phyloP scores from a whole-genome alignment of 2,113 vertebrate species.

The Poicephalus gulielmi region DNA sequence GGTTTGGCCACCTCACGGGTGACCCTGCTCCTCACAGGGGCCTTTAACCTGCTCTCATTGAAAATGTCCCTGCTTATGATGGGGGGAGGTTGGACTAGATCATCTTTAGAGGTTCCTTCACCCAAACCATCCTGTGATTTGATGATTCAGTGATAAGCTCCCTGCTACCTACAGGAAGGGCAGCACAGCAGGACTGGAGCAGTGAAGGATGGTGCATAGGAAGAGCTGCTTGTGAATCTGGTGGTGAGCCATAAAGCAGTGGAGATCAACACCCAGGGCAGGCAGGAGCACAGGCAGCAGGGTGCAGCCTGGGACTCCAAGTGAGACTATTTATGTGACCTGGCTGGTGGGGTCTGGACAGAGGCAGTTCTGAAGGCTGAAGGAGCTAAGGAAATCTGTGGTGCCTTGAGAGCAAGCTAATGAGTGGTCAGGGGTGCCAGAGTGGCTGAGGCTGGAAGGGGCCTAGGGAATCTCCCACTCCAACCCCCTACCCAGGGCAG shows the following conservation, averaged over 20 bases:
- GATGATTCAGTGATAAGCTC: neutral
- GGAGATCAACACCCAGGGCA: no score
- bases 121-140: no score
- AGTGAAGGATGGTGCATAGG: fast-evolving
- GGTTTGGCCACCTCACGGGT: neutral
- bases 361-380: fast-evolving
- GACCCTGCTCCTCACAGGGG: fast-evolving
- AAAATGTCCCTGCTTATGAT: neutral
- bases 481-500: neutral
- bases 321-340: fast-evolving
- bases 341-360: neutral
- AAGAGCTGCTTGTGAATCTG: fast-evolving
- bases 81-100: neutral
- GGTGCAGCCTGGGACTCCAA: fast-evolving
- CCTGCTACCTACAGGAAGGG: fast-evolving
- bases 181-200: neutral
- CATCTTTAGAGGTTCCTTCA: no score
- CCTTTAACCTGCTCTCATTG: neutral
- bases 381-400: fast-evolving
- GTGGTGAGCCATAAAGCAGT: fast-evolving
- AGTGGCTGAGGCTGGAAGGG: neutral
- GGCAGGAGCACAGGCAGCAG: neutral
- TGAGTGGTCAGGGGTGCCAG: no score
- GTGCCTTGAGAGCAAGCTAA: fast-evolving
- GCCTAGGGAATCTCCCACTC: neutral